Conservation (phyloP, 2,113 vertebrate species). For the Helogale parvula region DNA sequence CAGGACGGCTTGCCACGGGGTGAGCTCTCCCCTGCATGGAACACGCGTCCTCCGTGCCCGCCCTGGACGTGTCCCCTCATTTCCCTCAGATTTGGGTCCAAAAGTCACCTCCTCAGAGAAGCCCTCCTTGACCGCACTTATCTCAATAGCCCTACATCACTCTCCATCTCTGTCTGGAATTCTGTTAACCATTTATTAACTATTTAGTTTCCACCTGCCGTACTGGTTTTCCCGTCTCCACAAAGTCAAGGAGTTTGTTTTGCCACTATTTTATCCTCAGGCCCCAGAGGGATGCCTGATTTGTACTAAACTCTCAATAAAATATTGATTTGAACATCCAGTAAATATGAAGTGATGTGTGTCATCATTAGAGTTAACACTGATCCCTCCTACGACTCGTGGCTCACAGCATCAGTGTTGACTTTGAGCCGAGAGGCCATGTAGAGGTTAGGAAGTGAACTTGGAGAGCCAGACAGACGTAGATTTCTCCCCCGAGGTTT, state of each 20-base stretch:
- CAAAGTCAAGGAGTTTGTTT: background rate
- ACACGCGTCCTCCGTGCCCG: background rate
- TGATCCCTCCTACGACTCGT: background rate
- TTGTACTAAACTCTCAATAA: background rate
- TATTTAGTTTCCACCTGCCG: background rate
- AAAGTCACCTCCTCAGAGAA: background rate
- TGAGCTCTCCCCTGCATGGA: no score
- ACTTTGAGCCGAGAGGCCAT: background rate
- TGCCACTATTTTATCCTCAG: background rate
- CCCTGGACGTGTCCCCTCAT: background rate
- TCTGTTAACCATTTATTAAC: background rate
- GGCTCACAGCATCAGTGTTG: background rate
- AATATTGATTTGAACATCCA: background rate
- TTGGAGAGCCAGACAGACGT: background rate
- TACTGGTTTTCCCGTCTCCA: background rate
- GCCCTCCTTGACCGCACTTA: background rate
- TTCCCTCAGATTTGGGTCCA: background rate
- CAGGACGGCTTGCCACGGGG: accelerated
- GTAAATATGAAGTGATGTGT: background rate
- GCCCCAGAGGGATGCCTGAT: background rate
- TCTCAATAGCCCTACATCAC: background rate
- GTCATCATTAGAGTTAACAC: background rate
- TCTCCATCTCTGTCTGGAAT: background rate
- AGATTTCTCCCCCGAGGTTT: background rate
- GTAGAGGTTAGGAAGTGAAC: background rate